These are phyloP conservation scores for Natator depressus DNA, from an alignment of 2,113 vertebrate species.

Conservation along the genomic window DNA sequence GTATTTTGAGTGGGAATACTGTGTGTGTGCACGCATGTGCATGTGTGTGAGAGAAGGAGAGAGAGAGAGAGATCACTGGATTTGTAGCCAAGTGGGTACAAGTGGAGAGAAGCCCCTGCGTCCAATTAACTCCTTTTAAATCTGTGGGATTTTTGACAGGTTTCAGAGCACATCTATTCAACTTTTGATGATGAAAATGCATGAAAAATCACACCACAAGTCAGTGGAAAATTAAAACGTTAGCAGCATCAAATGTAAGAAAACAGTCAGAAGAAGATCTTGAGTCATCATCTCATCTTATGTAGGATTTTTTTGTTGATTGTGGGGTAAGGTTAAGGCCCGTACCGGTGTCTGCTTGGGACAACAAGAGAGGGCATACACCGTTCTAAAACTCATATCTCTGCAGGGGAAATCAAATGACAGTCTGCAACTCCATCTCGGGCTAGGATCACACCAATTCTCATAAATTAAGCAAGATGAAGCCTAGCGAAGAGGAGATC, in stretches of 20 bases:
- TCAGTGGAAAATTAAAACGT: constrained; percentile 33
- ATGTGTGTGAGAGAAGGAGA: too few relatives aligned
- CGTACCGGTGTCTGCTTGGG: constrained; percentile 11
- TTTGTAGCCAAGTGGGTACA: not conserved
- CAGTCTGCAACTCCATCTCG: not conserved
- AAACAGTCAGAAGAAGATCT: not conserved
- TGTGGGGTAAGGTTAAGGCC: not conserved
- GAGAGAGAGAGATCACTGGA: not conserved
- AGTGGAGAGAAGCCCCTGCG: not conserved
- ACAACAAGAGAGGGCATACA: not conserved
- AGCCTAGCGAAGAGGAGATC: not conserved
- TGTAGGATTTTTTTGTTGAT: constrained; percentile 23
- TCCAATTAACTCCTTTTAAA: constrained; percentile 65
- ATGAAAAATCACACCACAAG: constrained; percentile 50
- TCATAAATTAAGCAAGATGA: constrained; percentile 51
- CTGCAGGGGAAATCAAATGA: constrained; percentile 15
- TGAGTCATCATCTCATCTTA: not conserved
- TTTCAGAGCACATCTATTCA: constrained; percentile 33
- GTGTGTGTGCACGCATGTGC: not conserved
- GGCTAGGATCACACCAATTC: constrained; percentile 1
- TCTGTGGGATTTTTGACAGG: constrained; percentile 17
- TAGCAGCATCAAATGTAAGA: not conserved
- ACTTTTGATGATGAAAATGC: constrained; percentile 46
- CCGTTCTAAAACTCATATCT: constrained; percentile 17
- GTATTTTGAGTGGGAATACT: not conserved